A percentile compares a stretch with the other conserved stretches of the same genome.
These are phyloP conservation scores for Oeneis ivallda DNA, from an alignment of 2,888 invertebrate genomes.

Conservation along the genomic window DNA sequence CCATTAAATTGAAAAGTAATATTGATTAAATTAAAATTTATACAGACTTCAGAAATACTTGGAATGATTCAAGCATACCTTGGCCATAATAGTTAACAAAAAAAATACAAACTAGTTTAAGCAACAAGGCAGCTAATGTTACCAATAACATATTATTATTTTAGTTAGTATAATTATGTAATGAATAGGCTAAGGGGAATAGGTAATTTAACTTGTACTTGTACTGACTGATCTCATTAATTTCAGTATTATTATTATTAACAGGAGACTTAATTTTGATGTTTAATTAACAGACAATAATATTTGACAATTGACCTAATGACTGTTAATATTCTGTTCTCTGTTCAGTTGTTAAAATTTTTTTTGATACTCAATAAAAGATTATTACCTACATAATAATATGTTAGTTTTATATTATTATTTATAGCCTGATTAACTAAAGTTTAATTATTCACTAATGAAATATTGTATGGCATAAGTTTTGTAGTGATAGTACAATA, in stretches of 20 bases:
- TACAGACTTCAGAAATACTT: background rate
- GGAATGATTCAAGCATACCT: background rate
- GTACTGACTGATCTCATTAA: slow-evolving; percentile 26
- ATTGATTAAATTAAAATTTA: no score
- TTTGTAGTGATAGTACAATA: no score
- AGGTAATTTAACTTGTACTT: background rate
- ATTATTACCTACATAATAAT: background rate
- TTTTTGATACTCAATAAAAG: background rate
- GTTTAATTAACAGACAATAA: background rate
- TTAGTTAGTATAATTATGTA: background rate
- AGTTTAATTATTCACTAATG: no score
- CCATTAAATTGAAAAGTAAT: no score
- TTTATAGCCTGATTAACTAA: no score
- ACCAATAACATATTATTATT: background rate
- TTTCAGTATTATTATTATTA: slow-evolving; percentile 7
- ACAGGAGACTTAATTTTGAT: background rate
- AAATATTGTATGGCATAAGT: no score
- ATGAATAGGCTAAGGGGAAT: no score
- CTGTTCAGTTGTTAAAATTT: background rate
- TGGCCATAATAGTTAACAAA: background rate
- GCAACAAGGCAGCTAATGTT: slow-evolving; percentile 12
- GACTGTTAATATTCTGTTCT: background rate
- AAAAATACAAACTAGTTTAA: background rate
- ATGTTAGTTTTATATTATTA: no score
- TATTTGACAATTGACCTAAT: background rate